Conservation (phyloP, 1,140 invertebrate genomes). For the Orchestia grillus region DNA sequence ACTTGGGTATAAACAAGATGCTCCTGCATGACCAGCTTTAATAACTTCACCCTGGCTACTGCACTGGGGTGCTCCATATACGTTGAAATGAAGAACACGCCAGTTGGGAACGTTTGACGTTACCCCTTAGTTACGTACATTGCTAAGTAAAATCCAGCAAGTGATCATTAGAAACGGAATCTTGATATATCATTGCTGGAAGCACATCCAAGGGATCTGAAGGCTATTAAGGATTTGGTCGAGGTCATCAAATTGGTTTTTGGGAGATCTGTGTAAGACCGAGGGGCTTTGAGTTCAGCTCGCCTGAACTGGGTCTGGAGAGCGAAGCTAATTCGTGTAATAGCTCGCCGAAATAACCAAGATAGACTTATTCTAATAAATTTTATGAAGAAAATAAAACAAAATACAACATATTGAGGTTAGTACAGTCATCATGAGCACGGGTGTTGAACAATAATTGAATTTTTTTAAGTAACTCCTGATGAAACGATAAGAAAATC, state of each 20-base stretch:
- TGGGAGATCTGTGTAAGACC: neutral
- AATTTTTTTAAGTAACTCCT: no score
- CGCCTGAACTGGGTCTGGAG: neutral
- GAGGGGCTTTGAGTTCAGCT: neutral
- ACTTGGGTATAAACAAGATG: neutral
- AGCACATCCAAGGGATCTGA: neutral
- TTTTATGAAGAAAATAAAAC: neutral
- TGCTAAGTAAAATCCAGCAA: no score
- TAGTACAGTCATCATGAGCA: no score
- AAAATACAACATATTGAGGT: neutral
- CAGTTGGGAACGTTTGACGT: no score
- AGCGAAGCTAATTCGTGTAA: neutral
- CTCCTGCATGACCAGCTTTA: no score
- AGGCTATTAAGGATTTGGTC: neutral
- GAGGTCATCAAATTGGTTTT: constrained; percentile 24
- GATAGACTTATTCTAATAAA: neutral
- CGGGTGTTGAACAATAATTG: no score
- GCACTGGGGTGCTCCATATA: no score
- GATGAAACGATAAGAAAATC: no score
- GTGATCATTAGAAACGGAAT: neutral
- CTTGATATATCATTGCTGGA: neutral
- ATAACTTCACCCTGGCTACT: no score
- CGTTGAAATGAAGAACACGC: no score
- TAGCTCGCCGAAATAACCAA: neutral
- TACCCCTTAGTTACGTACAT: no score